Conservation (phyloP, 2,888 invertebrate species). For the Pocota personata region DNA sequence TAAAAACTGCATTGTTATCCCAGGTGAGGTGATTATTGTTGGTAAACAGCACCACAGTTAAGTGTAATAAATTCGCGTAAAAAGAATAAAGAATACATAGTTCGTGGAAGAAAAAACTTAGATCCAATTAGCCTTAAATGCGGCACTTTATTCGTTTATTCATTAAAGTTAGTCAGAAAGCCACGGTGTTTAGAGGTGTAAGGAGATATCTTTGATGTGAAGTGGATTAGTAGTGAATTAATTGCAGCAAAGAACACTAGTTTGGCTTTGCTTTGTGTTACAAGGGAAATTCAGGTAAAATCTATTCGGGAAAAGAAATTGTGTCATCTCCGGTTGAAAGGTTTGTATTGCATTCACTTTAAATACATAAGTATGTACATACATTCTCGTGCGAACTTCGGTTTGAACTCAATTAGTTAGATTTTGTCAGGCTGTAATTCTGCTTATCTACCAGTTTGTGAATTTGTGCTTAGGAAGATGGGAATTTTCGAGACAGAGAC, state of each 20-base stretch:
- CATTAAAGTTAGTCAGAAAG: neutral
- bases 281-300: neutral
- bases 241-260: neutral
- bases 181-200: neutral
- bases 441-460: too few species aligned
- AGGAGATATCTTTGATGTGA: neutral
- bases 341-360: too few species aligned
- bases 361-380: too few species aligned
- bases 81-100: neutral
- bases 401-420: too few species aligned
- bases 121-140: slow-evolving; percentile 52
- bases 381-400: too few species aligned
- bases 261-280: neutral
- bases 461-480: too few species aligned
- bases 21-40: neutral
- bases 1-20: neutral
- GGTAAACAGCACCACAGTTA: neutral
- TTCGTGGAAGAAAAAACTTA: neutral
- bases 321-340: too few species aligned
- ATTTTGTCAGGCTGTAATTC: too few species aligned
- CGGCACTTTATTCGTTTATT: neutral
- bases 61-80: neutral
- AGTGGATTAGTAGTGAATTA: neutral
- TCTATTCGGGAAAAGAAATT: neutral
- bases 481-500: too few species aligned